Conservation (phyloP, 2,113 vertebrate genomes). For the Alligator mississippiensis region DNA sequence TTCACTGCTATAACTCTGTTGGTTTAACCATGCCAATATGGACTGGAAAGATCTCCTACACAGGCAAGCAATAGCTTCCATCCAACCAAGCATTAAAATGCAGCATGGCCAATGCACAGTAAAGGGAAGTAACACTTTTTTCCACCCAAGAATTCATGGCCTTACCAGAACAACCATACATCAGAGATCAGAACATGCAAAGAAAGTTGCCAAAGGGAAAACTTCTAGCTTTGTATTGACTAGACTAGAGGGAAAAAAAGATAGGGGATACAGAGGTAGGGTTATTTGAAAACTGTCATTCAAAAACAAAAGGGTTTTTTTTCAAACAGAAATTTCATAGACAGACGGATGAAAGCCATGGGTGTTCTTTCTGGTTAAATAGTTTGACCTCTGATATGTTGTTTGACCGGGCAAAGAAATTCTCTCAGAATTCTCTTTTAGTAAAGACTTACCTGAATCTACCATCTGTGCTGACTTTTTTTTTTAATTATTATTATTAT, state of each 20-base stretch:
- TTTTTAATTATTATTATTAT: too few relatives aligned
- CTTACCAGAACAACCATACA: not conserved
- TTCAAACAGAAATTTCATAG: not conserved
- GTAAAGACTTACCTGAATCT: too few relatives aligned
- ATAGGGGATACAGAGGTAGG: not conserved
- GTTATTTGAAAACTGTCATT: not conserved
- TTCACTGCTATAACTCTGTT: not conserved
- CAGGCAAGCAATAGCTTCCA: not conserved
- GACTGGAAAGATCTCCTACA: not conserved
- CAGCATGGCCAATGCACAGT: not conserved
- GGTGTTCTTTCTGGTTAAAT: too few relatives aligned
- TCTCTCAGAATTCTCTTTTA: too few relatives aligned
- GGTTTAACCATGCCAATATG: not conserved
- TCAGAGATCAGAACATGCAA: too few relatives aligned
- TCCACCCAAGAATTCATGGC: not conserved
- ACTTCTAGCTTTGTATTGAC: not conserved
- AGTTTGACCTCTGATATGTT: too few relatives aligned
- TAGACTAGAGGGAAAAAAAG: not conserved
- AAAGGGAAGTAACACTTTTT: not conserved
- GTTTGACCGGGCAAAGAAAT: too few relatives aligned
- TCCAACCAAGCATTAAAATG: not conserved
- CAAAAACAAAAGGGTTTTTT: not conserved
- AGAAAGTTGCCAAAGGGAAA: not conserved
- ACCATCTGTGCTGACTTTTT: too few relatives aligned
- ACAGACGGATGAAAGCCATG: too few relatives aligned